Evolutionary conservation across 92 coral and sea anemone genomes (phyloP), one percentile per base, ranked within the genome.

Genomic region (Zoanthus solanderi): DNA sequence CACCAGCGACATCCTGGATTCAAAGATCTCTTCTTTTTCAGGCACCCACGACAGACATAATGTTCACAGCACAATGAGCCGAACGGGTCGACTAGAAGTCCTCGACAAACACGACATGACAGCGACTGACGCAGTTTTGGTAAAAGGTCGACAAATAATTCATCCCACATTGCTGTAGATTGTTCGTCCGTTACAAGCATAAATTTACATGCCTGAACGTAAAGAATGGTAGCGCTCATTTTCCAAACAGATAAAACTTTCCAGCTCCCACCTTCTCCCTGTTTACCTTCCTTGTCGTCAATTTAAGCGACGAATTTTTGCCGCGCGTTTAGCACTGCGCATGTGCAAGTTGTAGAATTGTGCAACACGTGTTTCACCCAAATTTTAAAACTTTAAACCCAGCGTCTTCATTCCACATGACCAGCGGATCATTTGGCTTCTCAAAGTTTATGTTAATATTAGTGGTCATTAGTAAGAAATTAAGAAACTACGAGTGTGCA

Each of bases 1-100:
- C 99, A 97, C 99, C 99, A 97, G 60, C 98, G 94, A 68, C 99
- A 97, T 9, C 97, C 99, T 18, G 99, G 99, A 73, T 91, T 95
- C 23, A 97, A 89, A 15, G 98, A 93, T 78, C 98, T 92, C 65
- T 97, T 97, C 91, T 91, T 97, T 83, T 93, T 84, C 83, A 97
- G 91, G 68, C 99, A 97, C 9, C 93, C 94, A 78, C 92, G 93
- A 87, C 99, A 97, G 29, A 97, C 99, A 58, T 94, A 91, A 87
- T 97, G 99, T 58, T 92, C 93, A 74, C 99, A 97, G 83, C 95
- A 90, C 63, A 91, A 87, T 0, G 99, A 97, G 71, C 99, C 96
- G 72, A 88, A 92, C 10, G 99, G 99, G 42, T 97, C 99, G 14
- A 97, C 94, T 80, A 95, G 75, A 44, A 97, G 88, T 10, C 98